Base-by-base conservation (phyloP, 2,888 invertebrate species). In the Mythimna lalbum region DNA sequence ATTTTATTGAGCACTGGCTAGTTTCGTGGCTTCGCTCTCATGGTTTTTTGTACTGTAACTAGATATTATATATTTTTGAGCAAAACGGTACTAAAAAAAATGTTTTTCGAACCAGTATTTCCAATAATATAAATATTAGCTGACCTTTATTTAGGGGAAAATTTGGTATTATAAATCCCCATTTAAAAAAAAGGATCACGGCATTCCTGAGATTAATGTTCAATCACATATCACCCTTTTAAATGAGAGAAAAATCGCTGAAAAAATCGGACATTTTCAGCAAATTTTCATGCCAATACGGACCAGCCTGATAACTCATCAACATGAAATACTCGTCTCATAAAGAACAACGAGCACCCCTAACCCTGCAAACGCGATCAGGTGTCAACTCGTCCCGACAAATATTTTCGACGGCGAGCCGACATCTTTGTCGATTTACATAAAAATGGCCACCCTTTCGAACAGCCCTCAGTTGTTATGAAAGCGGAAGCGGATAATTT, bases 371-470 rank as follows among this genome's bases (percentile, higher is more conserved):
- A 81, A 83, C 61, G 75, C 70, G 75, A 86, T 83, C 81, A 81
- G 83, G 84, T 85, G 83, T 76, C 82, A 78, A 78, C 67, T 60
- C 66, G 73, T 57, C 73, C 76, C 76, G 39, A 63, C 69, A 73
- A 85, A 83, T 81, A 75, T 75, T 73, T 75, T 62, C 77, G 61
- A 59, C 64, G 64, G 53, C 55, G 47, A 66, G 63, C 78, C 71
- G 66, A 74, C 72, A 74, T 76, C 78, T 76, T 63, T n/a, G 67
- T 23, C 67, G 74, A 87, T 89, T 89, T 87, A 80, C 90, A 89
- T 89, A 85, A 78, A 86, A 83, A 89, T 84, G 77, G 80, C 67
- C 72, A 73, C 65, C 63, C 61, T 65, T 69, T 74, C 78, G 79
- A 78, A 81, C 74, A 14, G 19, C 5, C 12, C 12, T 0, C 17